Evolutionary conservation across 2,888 invertebrate species (phyloP).

Genomic region (Nomada fucata): DNA sequence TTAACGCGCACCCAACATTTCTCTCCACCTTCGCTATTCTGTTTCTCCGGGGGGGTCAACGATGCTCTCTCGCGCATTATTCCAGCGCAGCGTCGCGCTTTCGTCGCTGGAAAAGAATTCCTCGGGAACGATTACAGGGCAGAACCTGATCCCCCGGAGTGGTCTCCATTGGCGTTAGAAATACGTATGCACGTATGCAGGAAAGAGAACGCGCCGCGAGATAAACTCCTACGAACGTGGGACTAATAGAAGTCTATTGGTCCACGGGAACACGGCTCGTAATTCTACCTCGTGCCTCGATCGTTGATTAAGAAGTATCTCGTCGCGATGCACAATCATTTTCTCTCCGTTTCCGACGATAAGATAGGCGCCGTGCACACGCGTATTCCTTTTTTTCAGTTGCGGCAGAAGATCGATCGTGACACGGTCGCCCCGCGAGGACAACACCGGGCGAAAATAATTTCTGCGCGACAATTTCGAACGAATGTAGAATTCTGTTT

Average conservation of each 20-base stretch:
- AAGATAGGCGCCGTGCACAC: constrained; percentile 33
- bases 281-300: constrained; percentile 18
- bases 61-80: constrained; percentile 3
- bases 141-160: constrained; percentile 22
- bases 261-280: constrained; percentile 30
- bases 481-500: not conserved
- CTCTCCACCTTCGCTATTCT: constrained; percentile 2
- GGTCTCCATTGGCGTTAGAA: constrained; percentile 12
- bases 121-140: constrained; percentile 46
- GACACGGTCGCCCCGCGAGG: constrained; percentile 10
- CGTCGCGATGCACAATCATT: constrained; percentile 9
- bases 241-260: constrained; percentile 46
- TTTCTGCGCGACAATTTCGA: constrained; percentile 33
- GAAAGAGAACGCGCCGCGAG: constrained; percentile 29
- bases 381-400: not conserved
- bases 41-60: constrained; percentile 10
- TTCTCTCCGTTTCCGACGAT: constrained; percentile 5
- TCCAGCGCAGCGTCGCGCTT: constrained; percentile 28
- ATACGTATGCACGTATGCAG: not conserved
- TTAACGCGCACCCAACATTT: constrained; percentile 3
- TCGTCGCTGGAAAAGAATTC: constrained; percentile 39
- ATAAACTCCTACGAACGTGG: constrained; percentile 55
- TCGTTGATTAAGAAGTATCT: constrained; percentile 49
- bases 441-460: constrained; percentile 48
- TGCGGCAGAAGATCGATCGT: constrained; percentile 11